Evolutionary conservation across 2,797 vertebrate species (phyloP), one percentile per base, ranked within the genome.

Genomic region (Sphenopsis melanotis): DNA sequence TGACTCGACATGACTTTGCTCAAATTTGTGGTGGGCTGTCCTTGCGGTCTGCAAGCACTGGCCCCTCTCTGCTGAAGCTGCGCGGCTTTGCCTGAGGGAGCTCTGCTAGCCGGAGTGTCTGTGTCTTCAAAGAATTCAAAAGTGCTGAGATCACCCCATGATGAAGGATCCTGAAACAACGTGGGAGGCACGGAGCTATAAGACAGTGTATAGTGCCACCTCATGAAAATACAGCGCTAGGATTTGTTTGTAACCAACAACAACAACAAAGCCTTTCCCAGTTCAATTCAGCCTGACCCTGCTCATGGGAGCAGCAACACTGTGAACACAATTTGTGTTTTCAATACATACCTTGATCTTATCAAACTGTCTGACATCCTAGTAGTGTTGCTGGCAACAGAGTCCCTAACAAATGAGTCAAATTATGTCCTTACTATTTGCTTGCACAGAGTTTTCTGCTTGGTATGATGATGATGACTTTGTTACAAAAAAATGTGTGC

Each of bases 131-230:
- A 98, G 97, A 97, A 97, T 97, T 98, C 98, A 98, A 97, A 98
- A 98, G 91, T 98, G 98, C 97, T 98, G 98, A 98, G 97, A 97
- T 98, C 98, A 97, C 97, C 97, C 98, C 98, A 97, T 96, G 98
- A 98, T 98, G 98, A 98, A 97, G 98, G 97, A 98, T 98, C 98
- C 99, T 99, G 98, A 98, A 98, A 98, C 97, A 98, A 98, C 72
- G 97, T 98, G 97, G 97, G 98, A 98, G 98, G 98, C 97, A 91
- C 95, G 97, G 97, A 98, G 93, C 97, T 97, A 97, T 98, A 97
- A 98, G 96, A 98, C 97, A 97, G 95, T 96, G 92, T 94, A 97
- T 39, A 81, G 91, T 81, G 97, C 97, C 95, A 95, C 97, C 96
- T 96, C 93, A 97, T 96, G 95, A 95, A 97, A 98, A 94, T 76